These are phyloP conservation scores for Lingula anatina DNA, from an alignment of 2,888 invertebrate species.

Conservation along the genomic window DNA sequence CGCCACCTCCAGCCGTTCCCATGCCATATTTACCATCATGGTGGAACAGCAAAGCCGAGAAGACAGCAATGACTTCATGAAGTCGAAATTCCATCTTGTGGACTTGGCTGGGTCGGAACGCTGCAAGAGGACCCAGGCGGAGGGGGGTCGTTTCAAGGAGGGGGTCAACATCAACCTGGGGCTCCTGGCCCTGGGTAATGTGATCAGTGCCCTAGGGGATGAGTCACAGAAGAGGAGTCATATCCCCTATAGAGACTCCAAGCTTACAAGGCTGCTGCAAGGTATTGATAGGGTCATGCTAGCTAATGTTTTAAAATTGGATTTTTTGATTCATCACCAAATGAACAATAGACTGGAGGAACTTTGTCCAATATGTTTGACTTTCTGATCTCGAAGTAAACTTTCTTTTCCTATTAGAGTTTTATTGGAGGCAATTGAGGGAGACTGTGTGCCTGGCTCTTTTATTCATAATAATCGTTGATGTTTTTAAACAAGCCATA, in stretches of 20 bases:
- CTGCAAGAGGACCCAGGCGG: slow-evolving; percentile 83
- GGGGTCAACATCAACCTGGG: slow-evolving; percentile 54
- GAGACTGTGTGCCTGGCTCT: too few relatives aligned
- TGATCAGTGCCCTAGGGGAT: slow-evolving; percentile 45
- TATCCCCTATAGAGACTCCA: slow-evolving; percentile 47
- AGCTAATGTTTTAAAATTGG: too few relatives aligned
- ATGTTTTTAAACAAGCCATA: too few relatives aligned
- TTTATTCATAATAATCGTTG: too few relatives aligned
- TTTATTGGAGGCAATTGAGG: too few relatives aligned
- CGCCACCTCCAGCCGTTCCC: slow-evolving; percentile 78
- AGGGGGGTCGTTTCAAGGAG: slow-evolving; percentile 81
- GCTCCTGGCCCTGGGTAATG: slow-evolving; percentile 42
- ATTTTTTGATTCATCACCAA: too few relatives aligned
- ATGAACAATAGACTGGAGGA: too few relatives aligned
- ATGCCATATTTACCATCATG: slow-evolving; percentile 64
- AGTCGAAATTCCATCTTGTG: slow-evolving; percentile 83
- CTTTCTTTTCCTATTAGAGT: too few relatives aligned
- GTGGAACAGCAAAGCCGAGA: slow-evolving; percentile 39
- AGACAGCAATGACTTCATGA: slow-evolving; percentile 65
- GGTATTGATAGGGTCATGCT: too few relatives aligned
- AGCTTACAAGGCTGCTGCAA: slow-evolving; percentile 44
- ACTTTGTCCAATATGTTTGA: too few relatives aligned
- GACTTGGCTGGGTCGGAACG: slow-evolving; percentile 89
- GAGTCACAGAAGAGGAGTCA: slow-evolving; percentile 27
- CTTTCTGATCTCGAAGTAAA: too few relatives aligned